Evolutionary conservation across 2,888 invertebrate genomes (phyloP).

Genomic region (Tridacna gigas): DNA sequence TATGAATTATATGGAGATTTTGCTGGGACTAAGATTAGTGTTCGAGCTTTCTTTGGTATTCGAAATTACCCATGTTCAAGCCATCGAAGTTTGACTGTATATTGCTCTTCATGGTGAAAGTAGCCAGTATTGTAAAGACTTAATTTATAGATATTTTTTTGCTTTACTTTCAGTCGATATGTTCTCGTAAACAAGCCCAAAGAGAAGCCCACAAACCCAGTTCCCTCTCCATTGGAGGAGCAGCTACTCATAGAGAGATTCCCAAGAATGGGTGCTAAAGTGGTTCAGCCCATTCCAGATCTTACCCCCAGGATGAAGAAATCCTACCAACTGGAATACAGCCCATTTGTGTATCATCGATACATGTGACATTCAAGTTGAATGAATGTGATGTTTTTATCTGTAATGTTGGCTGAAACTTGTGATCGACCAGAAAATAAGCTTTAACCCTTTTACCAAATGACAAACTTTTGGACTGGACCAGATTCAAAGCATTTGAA

Average conservation of each 20-base stretch:
- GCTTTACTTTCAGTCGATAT: conserved; percentile 74
- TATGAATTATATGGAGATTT: too few relatives aligned
- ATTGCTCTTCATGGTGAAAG: too few relatives aligned
- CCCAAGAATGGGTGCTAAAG: conserved; percentile 72
- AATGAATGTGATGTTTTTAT: too few relatives aligned
- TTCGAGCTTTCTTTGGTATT: too few relatives aligned
- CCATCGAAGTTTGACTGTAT: too few relatives aligned
- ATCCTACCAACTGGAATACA: conserved; percentile 57
- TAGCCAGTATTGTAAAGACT: too few relatives aligned
- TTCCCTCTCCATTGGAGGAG: conserved; percentile 79
- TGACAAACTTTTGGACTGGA: too few relatives aligned
- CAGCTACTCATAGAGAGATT: conserved; percentile 77
- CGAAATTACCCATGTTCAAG: too few relatives aligned
- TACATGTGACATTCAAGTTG: conserved; percentile 28
- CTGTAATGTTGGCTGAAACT: too few relatives aligned
- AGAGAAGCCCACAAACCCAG: conserved; percentile 58
- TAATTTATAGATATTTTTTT: background rate
- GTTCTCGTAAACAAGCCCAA: conserved; percentile 77
- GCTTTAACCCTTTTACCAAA: background rate
- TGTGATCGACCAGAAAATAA: too few relatives aligned
- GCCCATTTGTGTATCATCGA: conserved; percentile 64
- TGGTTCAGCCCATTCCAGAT: conserved; percentile 57
- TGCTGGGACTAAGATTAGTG: too few relatives aligned
- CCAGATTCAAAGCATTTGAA: too few relatives aligned
- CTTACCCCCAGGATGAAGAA: conserved; percentile 60